A percentile compares a stretch with the other conserved stretches of the same genome.
These are phyloP conservation scores for Steinernema khuongi DNA, from an alignment of 1,140 invertebrate genomes.

Conservation along the genomic window DNA sequence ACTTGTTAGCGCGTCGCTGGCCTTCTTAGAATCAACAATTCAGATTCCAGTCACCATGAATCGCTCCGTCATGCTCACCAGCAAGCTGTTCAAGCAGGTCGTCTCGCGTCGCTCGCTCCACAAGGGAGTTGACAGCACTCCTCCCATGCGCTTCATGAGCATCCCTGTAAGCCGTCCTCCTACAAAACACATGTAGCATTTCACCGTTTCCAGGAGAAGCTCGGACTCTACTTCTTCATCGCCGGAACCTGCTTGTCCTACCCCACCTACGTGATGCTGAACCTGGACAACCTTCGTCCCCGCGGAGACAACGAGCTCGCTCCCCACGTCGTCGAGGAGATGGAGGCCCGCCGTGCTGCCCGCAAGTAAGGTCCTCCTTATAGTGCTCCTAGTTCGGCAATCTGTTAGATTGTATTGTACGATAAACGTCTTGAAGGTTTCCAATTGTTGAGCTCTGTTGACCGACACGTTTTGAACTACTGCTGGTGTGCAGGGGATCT, in stretches of 20 bases:
- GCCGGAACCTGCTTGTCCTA: slow-evolving; percentile 36
- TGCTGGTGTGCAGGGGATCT: no score
- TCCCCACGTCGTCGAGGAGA: slow-evolving; percentile 27
- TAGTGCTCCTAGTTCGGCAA: background rate
- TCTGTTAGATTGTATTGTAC: slow-evolving; percentile 14
- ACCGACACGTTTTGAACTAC: no score
- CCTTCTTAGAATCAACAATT: background rate
- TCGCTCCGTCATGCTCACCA: background rate
- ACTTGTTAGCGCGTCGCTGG: background rate
- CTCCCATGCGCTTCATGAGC: slow-evolving; percentile 32
- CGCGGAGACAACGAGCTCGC: slow-evolving; percentile 9
- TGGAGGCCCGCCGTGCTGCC: slow-evolving; percentile 27
- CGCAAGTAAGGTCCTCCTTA: slow-evolving; percentile 21
- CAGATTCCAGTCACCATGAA: background rate
- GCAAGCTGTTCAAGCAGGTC: slow-evolving; percentile 16
- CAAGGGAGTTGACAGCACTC: slow-evolving; percentile 37
- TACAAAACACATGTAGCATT: background rate
- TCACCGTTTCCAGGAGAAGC: slow-evolving; percentile 37
- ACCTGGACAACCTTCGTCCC: slow-evolving; percentile 46
- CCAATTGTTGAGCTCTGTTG: no score
- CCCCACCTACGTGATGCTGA: slow-evolving; percentile 44
- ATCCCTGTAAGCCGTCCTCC: slow-evolving; percentile 19
- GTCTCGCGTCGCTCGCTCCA: slow-evolving; percentile 29
- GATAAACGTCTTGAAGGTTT: background rate
- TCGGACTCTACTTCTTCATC: slow-evolving; percentile 40